phyloP scores from a whole-genome alignment of 1,140 invertebrate genomes.

The Ceratosolen fusciceps region DNA sequence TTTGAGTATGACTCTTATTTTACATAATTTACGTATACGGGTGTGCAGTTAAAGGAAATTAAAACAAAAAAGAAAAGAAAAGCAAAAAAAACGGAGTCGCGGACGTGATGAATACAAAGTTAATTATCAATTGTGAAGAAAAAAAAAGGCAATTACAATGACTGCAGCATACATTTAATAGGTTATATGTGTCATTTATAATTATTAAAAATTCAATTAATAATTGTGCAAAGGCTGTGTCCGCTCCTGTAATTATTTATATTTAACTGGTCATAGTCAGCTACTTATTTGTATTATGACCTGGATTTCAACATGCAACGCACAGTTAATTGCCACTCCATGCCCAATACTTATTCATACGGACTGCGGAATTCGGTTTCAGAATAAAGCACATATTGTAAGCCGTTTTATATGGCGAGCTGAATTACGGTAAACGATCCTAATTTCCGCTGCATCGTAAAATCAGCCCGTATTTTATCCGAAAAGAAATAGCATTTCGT shows the following conservation, averaged over 20 bases:
- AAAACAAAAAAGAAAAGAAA: neutral
- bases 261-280: conserved; percentile 1
- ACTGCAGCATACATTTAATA: neutral
- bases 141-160: neutral
- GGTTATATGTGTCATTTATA: neutral
- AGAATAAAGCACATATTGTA: conserved; percentile 8
- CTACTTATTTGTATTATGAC: conserved; percentile 11
- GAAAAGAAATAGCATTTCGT: conserved; percentile 14
- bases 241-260: conserved; percentile 11
- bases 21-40: too few species aligned
- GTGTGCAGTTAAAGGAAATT: too few species aligned
- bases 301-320: conserved; percentile 18
- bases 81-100: neutral
- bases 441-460: conserved; percentile 18
- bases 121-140: neutral
- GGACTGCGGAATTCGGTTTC: conserved; percentile 1
- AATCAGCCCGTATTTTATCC: conserved; percentile 14
- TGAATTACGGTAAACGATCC: conserved; percentile 12
- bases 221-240: neutral
- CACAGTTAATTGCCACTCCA: conserved; percentile 7
- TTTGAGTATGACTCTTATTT: too few species aligned
- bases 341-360: conserved; percentile 8
- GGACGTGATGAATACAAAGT: neutral
- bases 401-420: neutral
- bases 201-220: neutral